A percentile compares a stretch with the other conserved stretches of the same genome.
Conservation (phyloP, 2,797 vertebrate species). For the Perodicticus potto region DNA sequence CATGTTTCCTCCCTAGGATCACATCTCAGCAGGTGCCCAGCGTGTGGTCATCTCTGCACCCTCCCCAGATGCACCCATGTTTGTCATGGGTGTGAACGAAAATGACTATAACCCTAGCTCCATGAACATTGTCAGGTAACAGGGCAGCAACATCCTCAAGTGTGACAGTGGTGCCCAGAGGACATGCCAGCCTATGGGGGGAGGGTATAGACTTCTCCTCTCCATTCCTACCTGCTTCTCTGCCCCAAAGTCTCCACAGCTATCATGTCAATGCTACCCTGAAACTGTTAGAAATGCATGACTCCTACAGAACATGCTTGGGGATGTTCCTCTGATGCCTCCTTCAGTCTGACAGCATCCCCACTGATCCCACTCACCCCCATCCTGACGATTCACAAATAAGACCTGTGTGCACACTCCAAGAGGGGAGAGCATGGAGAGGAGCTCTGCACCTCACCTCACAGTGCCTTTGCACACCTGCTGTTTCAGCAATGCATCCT, state of each 20-base stretch:
- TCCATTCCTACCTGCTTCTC: not conserved
- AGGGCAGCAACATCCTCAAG: not conserved
- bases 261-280: not conserved
- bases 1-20: conserved; percentile 84
- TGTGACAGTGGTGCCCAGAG: not conserved
- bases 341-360: not conserved
- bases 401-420: not conserved
- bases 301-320: not conserved
- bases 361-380: not conserved
- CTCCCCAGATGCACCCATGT: conserved; percentile 94
- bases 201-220: not conserved
- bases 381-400: not conserved
- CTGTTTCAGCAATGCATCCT: conserved; percentile 93
- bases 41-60: conserved; percentile 93
- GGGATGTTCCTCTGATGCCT: not conserved
- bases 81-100: conserved; percentile 96
- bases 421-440: not conserved
- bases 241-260: not conserved
- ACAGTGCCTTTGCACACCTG: not conserved
- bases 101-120: conserved; percentile 91
- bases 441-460: not conserved
- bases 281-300: not conserved
- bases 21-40: conserved; percentile 91
- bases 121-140: conserved; percentile 94
- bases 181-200: not conserved